Evolutionary conservation across 2,113 vertebrate genomes (phyloP).

Genomic region (Trichechus manatus): DNA sequence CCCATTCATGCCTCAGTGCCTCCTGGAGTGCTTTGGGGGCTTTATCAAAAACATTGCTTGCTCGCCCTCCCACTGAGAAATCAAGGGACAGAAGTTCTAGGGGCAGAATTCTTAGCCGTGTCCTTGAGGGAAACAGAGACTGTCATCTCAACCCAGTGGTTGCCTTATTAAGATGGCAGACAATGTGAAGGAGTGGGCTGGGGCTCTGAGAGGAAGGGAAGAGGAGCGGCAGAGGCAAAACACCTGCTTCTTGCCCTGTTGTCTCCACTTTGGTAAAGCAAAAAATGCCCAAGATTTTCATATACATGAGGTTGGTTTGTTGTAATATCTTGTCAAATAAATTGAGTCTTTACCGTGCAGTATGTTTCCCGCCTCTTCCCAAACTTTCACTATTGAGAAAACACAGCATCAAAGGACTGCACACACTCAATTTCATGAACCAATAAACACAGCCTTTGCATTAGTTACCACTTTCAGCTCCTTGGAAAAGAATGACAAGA

Average conservation of each 20-base stretch:
- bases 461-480: slow-evolving; percentile 74
- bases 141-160: background rate
- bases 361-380: background rate
- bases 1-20: fast-evolving
- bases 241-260: slow-evolving; percentile 35
- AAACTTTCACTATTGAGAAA: slow-evolving; percentile 56
- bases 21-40: background rate
- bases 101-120: background rate
- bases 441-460: slow-evolving; percentile 79
- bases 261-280: slow-evolving; percentile 37
- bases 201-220: background rate
- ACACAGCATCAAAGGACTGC: slow-evolving; percentile 54
- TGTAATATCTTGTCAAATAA: slow-evolving; percentile 68
- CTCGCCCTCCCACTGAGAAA: background rate
- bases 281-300: slow-evolving; percentile 67
- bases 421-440: slow-evolving; percentile 79
- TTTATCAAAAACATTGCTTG: background rate
- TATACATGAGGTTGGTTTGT: slow-evolving; percentile 63
- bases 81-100: background rate
- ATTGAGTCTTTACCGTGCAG: slow-evolving; percentile 65
- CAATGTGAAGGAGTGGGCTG: background rate
- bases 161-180: background rate
- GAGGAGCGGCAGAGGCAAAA: background rate
- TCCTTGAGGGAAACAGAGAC: background rate
- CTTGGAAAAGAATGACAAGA: slow-evolving; percentile 66